Conservation (phyloP, 2,888 invertebrate species). For the Maniola hyperantus region DNA sequence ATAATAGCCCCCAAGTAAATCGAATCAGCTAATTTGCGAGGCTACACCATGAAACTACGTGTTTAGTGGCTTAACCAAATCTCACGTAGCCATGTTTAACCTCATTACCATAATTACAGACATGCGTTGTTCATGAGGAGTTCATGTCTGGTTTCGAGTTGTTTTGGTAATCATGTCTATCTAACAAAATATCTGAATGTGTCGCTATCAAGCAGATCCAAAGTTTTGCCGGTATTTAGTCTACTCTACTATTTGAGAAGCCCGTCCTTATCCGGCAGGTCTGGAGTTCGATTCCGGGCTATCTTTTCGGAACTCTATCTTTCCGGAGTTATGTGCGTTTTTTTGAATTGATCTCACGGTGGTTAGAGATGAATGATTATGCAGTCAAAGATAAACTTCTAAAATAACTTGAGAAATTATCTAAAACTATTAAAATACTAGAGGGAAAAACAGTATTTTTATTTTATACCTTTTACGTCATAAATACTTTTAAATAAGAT, state of each 20-base stretch:
- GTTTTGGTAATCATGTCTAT: constrained; percentile 21
- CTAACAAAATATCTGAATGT: not conserved
- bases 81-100: constrained; percentile 24
- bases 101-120: constrained; percentile 22
- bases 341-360: no score
- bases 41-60: constrained; percentile 18
- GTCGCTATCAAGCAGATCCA: not conserved
- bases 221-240: not conserved
- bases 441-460: no score
- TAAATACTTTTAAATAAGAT: no score
- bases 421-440: no score
- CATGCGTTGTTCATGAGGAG: constrained; percentile 13
- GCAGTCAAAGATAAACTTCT: no score
- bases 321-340: no score
- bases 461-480: no score
- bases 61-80: constrained; percentile 19
- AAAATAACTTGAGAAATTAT: no score
- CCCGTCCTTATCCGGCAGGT: not conserved
- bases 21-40: constrained; percentile 21
- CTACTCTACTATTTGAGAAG: not conserved
- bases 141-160: constrained; percentile 5
- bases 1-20: not conserved
- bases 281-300: not conserved
- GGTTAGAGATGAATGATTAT: no score
- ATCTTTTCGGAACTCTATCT: no score